Percentiles rank a stretch among this genome's conserved stretches.
Conservation (phyloP, 1,140 invertebrate species). For the Caenorhabditis latens region DNA sequence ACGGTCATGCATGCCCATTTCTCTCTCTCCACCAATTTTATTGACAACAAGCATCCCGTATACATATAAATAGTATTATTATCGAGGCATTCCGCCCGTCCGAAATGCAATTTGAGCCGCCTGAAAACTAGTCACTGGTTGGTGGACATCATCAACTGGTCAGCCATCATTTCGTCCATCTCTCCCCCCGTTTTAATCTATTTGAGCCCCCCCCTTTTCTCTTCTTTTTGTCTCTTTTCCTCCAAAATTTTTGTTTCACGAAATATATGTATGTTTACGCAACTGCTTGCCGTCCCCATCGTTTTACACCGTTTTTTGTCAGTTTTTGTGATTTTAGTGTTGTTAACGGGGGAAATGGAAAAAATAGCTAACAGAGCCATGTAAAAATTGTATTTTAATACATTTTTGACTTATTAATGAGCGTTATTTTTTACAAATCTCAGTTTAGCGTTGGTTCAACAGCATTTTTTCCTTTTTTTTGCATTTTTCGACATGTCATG, state of each 20-base stretch:
- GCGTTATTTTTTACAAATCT: too few species aligned
- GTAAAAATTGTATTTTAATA: too few species aligned
- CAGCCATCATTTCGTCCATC: not conserved
- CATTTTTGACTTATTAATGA: too few species aligned
- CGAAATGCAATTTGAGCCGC: conserved; percentile 5
- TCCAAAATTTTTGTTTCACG: not conserved
- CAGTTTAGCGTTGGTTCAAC: too few species aligned
- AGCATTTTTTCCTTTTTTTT: too few species aligned
- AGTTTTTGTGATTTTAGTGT: not conserved
- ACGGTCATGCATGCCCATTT: conserved; percentile 7
- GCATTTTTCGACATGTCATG: too few species aligned
- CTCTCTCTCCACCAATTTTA: not conserved
- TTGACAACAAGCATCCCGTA: not conserved
- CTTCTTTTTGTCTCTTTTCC: not conserved
- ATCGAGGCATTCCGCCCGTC: too few species aligned
- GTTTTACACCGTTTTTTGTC: conserved; percentile 11
- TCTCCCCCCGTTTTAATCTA: conserved; percentile 26
- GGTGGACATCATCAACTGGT: conserved; percentile 12
- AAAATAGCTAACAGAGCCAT: too few species aligned
- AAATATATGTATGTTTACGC: conserved; percentile 17
- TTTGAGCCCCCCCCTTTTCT: conserved; percentile 21
- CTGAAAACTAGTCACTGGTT: conserved; percentile 4
- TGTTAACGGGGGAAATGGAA: too few species aligned
- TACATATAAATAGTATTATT: not conserved
- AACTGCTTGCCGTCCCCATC: conserved; percentile 14